phyloP scores from a whole-genome alignment of 2,113 vertebrate species.

The Corydoras maculifer region DNA sequence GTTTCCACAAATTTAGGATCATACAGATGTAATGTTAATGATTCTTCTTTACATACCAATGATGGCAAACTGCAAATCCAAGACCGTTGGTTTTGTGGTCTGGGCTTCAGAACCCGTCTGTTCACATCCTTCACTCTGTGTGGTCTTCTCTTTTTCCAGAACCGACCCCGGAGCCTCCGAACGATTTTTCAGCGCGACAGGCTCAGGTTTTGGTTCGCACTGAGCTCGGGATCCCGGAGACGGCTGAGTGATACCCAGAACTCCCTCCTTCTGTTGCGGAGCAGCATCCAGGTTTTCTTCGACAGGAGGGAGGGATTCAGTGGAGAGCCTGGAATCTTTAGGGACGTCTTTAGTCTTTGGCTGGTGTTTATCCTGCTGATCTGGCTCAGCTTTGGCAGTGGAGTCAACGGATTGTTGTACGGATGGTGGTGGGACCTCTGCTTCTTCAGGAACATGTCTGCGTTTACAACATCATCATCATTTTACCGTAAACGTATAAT shows the following conservation, averaged over 20 bases:
- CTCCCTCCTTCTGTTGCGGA: conserved; percentile 10
- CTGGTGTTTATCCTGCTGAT: background rate
- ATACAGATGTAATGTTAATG: no score
- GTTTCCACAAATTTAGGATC: no score
- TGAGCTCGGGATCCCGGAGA: background rate
- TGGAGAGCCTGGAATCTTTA: background rate
- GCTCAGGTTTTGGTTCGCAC: background rate
- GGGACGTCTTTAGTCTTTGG: background rate
- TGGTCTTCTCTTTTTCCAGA: conserved; percentile 8
- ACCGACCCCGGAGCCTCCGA: conserved; percentile 2
- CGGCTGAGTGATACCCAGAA: background rate
- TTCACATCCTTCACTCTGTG: background rate
- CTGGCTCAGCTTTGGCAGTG: background rate
- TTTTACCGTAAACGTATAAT: background rate
- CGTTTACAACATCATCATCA: background rate
- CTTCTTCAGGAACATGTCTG: background rate
- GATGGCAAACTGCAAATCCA: conserved; percentile 34
- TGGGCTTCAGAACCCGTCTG: background rate
- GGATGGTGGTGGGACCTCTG: background rate
- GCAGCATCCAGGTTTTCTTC: conserved; percentile 1
- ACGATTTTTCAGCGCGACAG: background rate
- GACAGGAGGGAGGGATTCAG: conserved; percentile 6
- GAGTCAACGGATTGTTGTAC: background rate
- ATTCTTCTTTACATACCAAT: conserved; percentile 42
- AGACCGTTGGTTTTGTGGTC: background rate